Base-by-base conservation (phyloP, 2,888 invertebrate species). In the Eumerus sabulonum region DNA sequence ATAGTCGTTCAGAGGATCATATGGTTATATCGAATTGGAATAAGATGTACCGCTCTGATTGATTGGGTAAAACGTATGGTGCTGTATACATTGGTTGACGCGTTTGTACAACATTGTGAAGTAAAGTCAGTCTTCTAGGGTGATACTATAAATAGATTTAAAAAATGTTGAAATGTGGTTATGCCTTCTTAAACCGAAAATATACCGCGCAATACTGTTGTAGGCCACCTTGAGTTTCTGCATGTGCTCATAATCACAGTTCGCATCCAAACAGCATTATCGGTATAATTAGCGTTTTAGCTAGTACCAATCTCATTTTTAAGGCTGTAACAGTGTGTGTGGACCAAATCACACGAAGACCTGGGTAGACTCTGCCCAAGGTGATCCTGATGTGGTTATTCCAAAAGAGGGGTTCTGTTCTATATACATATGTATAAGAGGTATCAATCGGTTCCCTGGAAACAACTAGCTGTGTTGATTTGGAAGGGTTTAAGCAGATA, bases 211-310 rank as follows among this genome's bases (percentile, higher is more conserved):
- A 40, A 9, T 40, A 40, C 40, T 40, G 3, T 40, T 13, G 13
- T 50, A 50, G 12, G 35, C 50, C n/a, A 50, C 27, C 19, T 50
- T 50, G 27, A 45, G 45, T n/a, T 40, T 40, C 40, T n/a, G 40
- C 11, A 2, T 40, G 40, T 40, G 40, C 18, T 17, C 47, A 18
- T 50, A 35, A 13, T 50, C 50, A 50, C 50, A 50, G 50, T 9
- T 50, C 12, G 13, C 19, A 35, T 5, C 45, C 45, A 45, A 45
- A 45, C 45, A 45, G 14, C 16, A 45, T 4, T 9, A 45, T 45
- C 1, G 45, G 45, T 5, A 45, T 16, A 45, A 45, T 14, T 5
- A 50, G 27, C 14, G 13, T 50, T 50, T 50, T 50, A 13, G 50
- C 14, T 9, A 35, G 27, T 0, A 50, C 1, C 12, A 27, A 1